Evolutionary conservation across 2,797 vertebrate genomes (phyloP), one percentile per base, ranked within the genome.

Genomic region (Cynodonichthys magdalenae): DNA sequence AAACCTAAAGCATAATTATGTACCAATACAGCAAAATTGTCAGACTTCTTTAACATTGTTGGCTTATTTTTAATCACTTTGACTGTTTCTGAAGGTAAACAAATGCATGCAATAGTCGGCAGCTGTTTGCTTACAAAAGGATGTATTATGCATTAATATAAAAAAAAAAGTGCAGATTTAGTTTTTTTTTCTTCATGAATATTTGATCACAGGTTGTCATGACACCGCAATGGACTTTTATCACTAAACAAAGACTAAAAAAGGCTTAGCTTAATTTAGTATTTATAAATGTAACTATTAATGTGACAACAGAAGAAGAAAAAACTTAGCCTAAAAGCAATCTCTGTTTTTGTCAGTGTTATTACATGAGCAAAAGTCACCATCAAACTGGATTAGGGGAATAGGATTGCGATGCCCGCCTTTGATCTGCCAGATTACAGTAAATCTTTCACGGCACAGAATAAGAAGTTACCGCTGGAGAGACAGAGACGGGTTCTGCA

Each of bases 391-490:
- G 92, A 93, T 93, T 92, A 93, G 66, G 79, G 81, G 82, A 92
- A 92, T 86, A 89, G 91, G 93, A 93, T 92, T 92, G 88, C 66
- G 45, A 81, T 84, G 84, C 79, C 79, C 47, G 77, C 63, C 92
- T 94, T 94, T 94, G 92, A 94, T 94, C 93, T 90, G 82, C 57
- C 86, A 93, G 92, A 94, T 94, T 94, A 93, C 90, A 89, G 89
- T 90, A 90, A 93, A 93, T 91, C 88, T 85, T 88, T 85, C 62
- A 49, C 47, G 74, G 85, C 85, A 80, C 79, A 81, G 84, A 87
- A 90, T 83, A 81, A 89, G 88, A 89, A 90, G 88, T 92, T 86
- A 83, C 76, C 49, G 20, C 63, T 45, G 54, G 20, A 74, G 67
- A 68, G 63, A 58, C 39, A 48, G 55, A 63, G 66, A 78, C 0